Conservation (phyloP, 1,140 invertebrate species). For the Drosophila navojoa region DNA sequence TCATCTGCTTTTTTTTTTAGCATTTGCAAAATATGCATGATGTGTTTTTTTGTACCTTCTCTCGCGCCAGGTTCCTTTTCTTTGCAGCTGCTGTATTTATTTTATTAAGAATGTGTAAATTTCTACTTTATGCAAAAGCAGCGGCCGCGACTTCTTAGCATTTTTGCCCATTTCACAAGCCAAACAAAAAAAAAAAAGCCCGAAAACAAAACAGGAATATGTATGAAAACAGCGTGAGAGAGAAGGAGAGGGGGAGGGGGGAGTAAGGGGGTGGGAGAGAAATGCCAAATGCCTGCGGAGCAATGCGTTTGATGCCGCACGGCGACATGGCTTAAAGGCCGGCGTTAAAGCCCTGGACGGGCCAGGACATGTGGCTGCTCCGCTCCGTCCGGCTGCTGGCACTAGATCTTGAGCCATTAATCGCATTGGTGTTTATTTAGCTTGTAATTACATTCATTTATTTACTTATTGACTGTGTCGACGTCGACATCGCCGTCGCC, state of each 20-base stretch:
- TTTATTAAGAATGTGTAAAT: constrained; percentile 81
- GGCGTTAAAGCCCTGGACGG: constrained; percentile 14
- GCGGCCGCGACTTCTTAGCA: constrained; percentile 75
- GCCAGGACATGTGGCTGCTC: neutral
- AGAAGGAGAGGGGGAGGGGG: too few relatives aligned
- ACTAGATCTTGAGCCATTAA: constrained; percentile 67
- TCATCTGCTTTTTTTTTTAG: constrained; percentile 6
- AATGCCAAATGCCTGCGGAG: constrained; percentile 14
- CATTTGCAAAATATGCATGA: constrained; percentile 50
- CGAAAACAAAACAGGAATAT: constrained; percentile 12
- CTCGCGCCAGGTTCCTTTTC: constrained; percentile 20
- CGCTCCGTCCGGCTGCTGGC: neutral
- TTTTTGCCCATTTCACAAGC: constrained; percentile 46
- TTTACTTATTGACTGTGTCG: constrained; percentile 83
- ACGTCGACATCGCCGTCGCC: constrained; percentile 32
- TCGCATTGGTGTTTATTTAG: constrained; percentile 84
- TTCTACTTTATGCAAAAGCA: constrained; percentile 76
- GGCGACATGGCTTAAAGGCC: constrained; percentile 21
- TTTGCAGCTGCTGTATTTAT: constrained; percentile 61
- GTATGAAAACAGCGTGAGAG: neutral
- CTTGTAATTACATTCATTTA: constrained; percentile 84
- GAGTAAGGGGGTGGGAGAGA: too few relatives aligned
- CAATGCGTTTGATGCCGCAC: constrained; percentile 40
- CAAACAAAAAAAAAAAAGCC: neutral
- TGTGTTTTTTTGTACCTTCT: constrained; percentile 31